These are phyloP conservation scores for Bombylius discolor DNA, from an alignment of 2,888 invertebrate species.

Conservation along the genomic window DNA sequence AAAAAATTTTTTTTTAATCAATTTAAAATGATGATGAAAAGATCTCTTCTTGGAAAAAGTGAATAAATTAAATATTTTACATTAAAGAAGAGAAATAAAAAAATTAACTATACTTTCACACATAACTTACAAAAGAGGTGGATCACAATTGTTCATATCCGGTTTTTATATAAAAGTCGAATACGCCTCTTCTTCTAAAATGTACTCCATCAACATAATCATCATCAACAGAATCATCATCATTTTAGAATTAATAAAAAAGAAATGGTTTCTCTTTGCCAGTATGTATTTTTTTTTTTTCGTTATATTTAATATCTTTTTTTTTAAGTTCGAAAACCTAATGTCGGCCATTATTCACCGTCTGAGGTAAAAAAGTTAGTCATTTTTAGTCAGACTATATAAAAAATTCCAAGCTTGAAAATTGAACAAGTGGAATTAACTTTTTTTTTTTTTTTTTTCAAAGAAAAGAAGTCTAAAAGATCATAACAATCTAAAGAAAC, in stretches of 20 bases:
- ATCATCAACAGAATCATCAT: neutral
- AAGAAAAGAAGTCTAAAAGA: too few relatives aligned
- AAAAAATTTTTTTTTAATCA: too few relatives aligned
- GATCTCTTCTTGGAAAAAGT: too few relatives aligned
- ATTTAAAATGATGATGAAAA: too few relatives aligned
- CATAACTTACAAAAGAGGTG: neutral
- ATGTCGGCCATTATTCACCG: neutral
- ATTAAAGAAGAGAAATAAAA: too few relatives aligned
- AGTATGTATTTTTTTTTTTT: neutral
- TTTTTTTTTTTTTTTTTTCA: too few relatives aligned
- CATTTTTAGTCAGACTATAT: too few relatives aligned
- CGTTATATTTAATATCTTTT: neutral
- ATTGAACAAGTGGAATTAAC: too few relatives aligned
- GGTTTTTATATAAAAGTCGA: neutral
- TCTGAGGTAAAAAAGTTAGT: neutral
- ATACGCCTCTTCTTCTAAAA: neutral
- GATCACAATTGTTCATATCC: neutral
- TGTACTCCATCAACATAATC: neutral
- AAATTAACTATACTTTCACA: neutral
- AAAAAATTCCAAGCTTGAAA: too few relatives aligned
- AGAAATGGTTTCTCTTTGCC: neutral
- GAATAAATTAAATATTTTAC: too few relatives aligned
- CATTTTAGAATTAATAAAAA: neutral
- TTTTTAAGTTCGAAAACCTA: neutral
- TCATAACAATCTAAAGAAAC: too few relatives aligned